Evolutionary conservation across 1,140 invertebrate species (phyloP), one percentile per base, ranked within the genome.

Genomic region (Hetaerina americana): DNA sequence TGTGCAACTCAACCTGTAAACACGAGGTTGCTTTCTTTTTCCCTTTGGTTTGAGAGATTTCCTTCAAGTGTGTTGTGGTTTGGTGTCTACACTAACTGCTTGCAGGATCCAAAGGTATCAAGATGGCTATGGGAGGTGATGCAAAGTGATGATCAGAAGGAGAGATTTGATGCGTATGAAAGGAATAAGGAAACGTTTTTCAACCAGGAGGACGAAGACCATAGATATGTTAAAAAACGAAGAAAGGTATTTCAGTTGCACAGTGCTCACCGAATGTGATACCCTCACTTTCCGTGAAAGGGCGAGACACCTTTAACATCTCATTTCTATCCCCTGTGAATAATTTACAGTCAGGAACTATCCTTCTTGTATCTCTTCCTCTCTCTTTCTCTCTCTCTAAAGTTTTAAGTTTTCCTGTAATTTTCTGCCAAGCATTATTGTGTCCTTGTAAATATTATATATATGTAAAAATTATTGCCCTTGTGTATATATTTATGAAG

Each of bases 61-160:
- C 29, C 22, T 70, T 28, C 31, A 29, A 70, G 27, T 70, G 22
- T 70, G 27, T 70, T 70, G 26, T 70, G 24, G 69, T 27, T 70
- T 70, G 57, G 26, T 29, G 29, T 57, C 15, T n/a, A 66, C 49
- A 27, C 49, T 28, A 70, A 69, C 70, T 75, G 74, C 49, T 74
- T 71, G 66, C 78, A 82, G 81, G 82, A 82, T 78, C 80, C 81
- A 40, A 81, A 79, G 75, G 76, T 82, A 74, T 78, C 78, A 74
- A 77, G 76, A 71, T 81, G 80, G 80, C 77, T 82, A 66, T 78
- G 78, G 77, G 74, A 78, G 57, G 79, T 81, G 74, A 82, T 81
- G 81, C 70, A 79, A 66, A 77, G 79, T 71, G 31, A 77, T 68
- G 76, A 80, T 71, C 80, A 81, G 77, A 77, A 77, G 27, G 28